These are phyloP conservation scores for Beaufortia kweichowensis DNA, from an alignment of 2,113 vertebrate genomes.

Conservation along the genomic window DNA sequence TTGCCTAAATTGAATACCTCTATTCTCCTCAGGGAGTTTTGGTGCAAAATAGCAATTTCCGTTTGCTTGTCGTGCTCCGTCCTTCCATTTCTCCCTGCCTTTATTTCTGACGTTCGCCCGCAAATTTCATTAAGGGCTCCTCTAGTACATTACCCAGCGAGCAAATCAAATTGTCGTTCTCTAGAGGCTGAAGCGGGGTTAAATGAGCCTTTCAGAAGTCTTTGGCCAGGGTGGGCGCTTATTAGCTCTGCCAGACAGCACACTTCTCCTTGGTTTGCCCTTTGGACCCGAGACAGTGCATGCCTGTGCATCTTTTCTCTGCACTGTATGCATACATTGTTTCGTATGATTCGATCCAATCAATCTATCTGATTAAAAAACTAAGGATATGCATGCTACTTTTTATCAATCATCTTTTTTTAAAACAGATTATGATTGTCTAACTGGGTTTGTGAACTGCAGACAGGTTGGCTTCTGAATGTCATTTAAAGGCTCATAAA, in stretches of 20 bases:
- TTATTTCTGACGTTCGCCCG: constrained; percentile 35
- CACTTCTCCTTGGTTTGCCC: constrained; percentile 67
- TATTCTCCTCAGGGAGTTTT: constrained; percentile 49
- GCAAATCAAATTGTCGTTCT: constrained; percentile 70
- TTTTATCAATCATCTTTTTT: neutral
- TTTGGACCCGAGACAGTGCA: constrained; percentile 57
- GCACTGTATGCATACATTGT: constrained; percentile 19
- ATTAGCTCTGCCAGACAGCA: constrained; percentile 67
- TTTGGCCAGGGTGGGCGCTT: constrained; percentile 63
- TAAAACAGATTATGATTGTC: neutral
- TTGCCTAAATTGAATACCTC: constrained; percentile 48
- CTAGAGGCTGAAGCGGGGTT: constrained; percentile 62
- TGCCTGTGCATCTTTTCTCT: constrained; percentile 28
- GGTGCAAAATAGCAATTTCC: constrained; percentile 58
- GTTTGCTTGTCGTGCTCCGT: constrained; percentile 10
- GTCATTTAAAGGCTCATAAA: too few relatives aligned
- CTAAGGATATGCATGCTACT: neutral
- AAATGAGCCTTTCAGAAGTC: constrained; percentile 70
- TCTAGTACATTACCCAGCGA: constrained; percentile 68
- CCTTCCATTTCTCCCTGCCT: constrained; percentile 27
- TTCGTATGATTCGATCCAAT: neutral
- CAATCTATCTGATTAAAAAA: constrained; percentile 25
- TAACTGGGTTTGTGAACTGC: too few relatives aligned
- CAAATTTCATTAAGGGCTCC: constrained; percentile 66
- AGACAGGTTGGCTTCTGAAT: too few relatives aligned